Evolutionary conservation across 1,140 invertebrate species (phyloP).

Genomic region (Delia radicum): DNA sequence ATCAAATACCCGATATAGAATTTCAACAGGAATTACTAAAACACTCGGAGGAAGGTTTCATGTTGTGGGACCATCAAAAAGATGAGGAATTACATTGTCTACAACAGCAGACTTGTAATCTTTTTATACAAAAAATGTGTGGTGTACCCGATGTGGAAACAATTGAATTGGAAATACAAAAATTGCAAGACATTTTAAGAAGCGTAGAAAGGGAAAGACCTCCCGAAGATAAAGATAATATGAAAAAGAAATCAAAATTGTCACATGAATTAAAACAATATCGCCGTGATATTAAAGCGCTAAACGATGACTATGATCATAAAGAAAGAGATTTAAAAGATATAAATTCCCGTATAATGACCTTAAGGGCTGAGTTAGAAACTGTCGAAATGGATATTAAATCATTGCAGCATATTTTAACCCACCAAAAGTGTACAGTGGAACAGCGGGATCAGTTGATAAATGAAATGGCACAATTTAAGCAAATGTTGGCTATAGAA

Average conservation of each 20-base stretch:
- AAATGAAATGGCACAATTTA: constrained; percentile 14
- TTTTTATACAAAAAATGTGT: constrained; percentile 29
- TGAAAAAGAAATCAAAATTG: background rate
- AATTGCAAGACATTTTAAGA: background rate
- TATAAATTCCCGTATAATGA: constrained; percentile 24
- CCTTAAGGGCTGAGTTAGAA: background rate
- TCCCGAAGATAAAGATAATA: constrained; percentile 5
- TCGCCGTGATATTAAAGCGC: background rate
- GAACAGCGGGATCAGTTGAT: constrained; percentile 13
- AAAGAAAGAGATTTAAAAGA: constrained; percentile 29
- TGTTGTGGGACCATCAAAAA: constrained; percentile 36
- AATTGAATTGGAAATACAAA: constrained; percentile 24
- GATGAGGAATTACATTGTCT: constrained; percentile 31
- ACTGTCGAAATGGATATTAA: background rate
- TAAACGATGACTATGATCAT: background rate
- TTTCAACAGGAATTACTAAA: constrained; percentile 30
- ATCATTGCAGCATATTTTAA: background rate
- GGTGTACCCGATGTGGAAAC: constrained; percentile 23
- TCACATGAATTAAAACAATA: constrained; percentile 6
- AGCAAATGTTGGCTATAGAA: constrained; percentile 32
- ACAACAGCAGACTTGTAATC: constrained; percentile 30
- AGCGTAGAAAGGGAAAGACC: background rate
- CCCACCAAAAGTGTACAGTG: background rate
- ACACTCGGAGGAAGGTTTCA: constrained; percentile 30
- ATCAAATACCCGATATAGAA: constrained; percentile 32